These are phyloP conservation scores for Pelagia noctiluca DNA, from an alignment of 30 jellyfish, hydroid and myxozoan species.

Conservation along the genomic window DNA sequence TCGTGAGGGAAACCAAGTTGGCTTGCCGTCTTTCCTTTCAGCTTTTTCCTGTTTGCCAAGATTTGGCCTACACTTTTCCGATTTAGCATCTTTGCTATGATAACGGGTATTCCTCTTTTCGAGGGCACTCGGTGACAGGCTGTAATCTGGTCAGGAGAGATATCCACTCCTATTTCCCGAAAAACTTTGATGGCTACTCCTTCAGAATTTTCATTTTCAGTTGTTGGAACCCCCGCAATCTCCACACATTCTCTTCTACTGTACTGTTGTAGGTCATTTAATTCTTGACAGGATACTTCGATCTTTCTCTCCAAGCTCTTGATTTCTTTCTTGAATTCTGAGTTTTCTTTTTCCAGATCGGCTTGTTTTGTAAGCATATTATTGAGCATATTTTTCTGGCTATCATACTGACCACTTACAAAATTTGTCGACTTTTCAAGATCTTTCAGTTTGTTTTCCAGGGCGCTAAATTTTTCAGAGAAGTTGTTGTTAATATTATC, in stretches of 20 bases:
- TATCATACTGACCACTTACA: conserved; percentile 10
- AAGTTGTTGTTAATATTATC: background rate
- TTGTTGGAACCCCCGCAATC: conserved; percentile 16
- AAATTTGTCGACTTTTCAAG: background rate
- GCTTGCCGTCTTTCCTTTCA: background rate
- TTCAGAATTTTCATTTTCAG: conserved; percentile 15
- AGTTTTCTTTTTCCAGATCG: conserved; percentile 10
- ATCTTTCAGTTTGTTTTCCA: conserved; percentile 20
- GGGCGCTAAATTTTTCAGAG: background rate
- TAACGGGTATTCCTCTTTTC: conserved; percentile 7
- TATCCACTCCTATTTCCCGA: conserved; percentile 14
- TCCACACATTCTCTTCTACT: too few species aligned
- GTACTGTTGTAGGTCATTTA: conserved; percentile 26
- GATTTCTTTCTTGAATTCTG: background rate
- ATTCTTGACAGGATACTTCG: background rate
- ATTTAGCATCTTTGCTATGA: conserved; percentile 1
- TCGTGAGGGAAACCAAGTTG: background rate
- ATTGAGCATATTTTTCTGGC: background rate
- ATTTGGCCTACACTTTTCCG: conserved; percentile 3
- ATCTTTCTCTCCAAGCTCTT: conserved; percentile 4
- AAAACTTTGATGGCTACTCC: background rate
- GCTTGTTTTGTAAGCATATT: conserved; percentile 4
- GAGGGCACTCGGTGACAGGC: conserved; percentile 18
- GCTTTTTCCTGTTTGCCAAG: conserved; percentile 10
- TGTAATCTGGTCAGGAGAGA: background rate